Evolutionary conservation across 2,113 vertebrate genomes (phyloP), one percentile per base, ranked within the genome.

Genomic region (Aramus guarauna): DNA sequence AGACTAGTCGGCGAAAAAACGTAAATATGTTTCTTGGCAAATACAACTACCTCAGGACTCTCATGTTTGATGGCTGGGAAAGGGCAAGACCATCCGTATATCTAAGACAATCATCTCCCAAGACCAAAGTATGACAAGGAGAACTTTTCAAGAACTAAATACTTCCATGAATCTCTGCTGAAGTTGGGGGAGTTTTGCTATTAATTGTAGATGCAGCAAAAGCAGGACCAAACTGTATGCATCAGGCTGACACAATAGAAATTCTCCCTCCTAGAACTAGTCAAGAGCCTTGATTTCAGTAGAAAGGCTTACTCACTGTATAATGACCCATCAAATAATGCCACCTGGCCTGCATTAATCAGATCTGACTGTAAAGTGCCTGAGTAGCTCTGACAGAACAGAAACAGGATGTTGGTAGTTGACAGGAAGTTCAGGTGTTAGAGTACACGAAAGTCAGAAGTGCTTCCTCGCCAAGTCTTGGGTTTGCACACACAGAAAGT

Each of bases 391-490:
- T 86, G 73, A 62, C 30, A 87, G 47, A 86, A 91, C 43, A 94
- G 60, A 75, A 88, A 72, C 73, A 94, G 67, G 82, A 81, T 80
- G 50, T 30, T 1, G 5, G 29, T 23, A 76, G 53, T 9, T 81
- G 90, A 67, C 72, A 83, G 88, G 93, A 95, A 89, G 83, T 37
- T 85, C 92, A 91, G 88, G 73, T 93, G 87, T 77, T 63, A 12
- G 19, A 74, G 45, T 21, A 76, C 32, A 67, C 81, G 64, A 68
- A 86, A 92, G 41, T 45, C 47, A 83, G 69, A 92, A 81, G 6
- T 32, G 52, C 27, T 75, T 92, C 83, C 74, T 77, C 0, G 0
- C 52, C 29, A 64, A 11, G 55, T 62, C 36, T 37, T 60, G 55
- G 11, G n/a, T 73, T 88, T 72, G 47, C 34, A 66, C 53, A 64